Base-by-base conservation (phyloP, 1,140 invertebrate genomes). In the Trichoplusia ni region DNA sequence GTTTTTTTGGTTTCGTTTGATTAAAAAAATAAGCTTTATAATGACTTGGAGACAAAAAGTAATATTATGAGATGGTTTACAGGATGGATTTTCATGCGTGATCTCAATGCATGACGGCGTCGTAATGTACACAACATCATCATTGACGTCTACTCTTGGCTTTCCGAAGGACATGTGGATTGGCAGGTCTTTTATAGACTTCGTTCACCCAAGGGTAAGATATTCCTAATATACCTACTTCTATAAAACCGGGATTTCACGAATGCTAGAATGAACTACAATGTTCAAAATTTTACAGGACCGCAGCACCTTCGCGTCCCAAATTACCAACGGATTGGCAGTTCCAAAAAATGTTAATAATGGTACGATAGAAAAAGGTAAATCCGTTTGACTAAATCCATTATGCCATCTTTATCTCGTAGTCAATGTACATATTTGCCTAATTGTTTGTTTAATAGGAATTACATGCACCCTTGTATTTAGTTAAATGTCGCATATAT, bases 181-280 rank as follows among this genome's bases (percentile, higher is more conserved):
- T n/a, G 96, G 96, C 3, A 90, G 95, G 38, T 96, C 95, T 2
- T 96, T 98, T 73, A 95, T 97, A 49, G 95, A 97, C 75, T 97
- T 97, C 75, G 91, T 98, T 0, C 95, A 97, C 86, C 93, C 94
- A 0, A 95, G 94, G 83, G 96, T 95, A 47, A 92, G 93, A 69
- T 38, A 18, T 59, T 16, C 5, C 27, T 33, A 8, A n/a, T 42
- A 14, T 27, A 35, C 19, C 11, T 6, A 35, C 4, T 4, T 4
- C 11, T 7, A 35, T n/a, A n/a, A n/a, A n/a, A n/a, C n/a, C n/a
- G n/a, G n/a, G n/a, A n/a, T n/a, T n/a, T n/a, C n/a, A n/a, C n/a
- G n/a, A n/a, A n/a, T n/a, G n/a, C n/a, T n/a, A n/a, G n/a, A n/a
- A n/a, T n/a, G n/a, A n/a, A n/a, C n/a, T n/a, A n/a, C n/a, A n/a